These are phyloP conservation scores for Nixonia krombeini DNA, from an alignment of 1,140 invertebrate species.

Conservation along the genomic window DNA sequence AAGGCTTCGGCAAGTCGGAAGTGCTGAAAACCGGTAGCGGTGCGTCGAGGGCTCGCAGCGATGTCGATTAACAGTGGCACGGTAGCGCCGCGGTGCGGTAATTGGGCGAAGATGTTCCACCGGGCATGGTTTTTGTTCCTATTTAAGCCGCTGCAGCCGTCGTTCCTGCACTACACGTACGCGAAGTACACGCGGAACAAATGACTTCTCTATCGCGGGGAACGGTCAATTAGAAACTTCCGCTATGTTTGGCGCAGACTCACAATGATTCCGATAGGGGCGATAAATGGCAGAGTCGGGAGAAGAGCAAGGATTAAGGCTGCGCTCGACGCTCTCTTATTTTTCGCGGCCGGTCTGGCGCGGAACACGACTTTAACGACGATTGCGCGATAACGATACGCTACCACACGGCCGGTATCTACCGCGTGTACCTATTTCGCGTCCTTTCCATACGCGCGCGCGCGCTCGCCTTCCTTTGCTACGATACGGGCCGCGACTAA, in stretches of 20 bases:
- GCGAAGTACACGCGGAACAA: slow-evolving; percentile 22
- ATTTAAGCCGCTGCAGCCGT: too few relatives aligned
- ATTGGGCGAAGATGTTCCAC: too few relatives aligned
- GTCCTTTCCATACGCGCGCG: slow-evolving; percentile 14
- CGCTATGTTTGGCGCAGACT: slow-evolving; percentile 19
- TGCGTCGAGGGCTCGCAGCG: too few relatives aligned
- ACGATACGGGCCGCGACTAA: slow-evolving; percentile 24
- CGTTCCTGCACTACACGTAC: too few relatives aligned
- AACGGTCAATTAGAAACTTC: slow-evolving; percentile 28
- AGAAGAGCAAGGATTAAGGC: slow-evolving; percentile 44
- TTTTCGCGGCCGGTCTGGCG: slow-evolving; percentile 32
- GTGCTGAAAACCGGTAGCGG: too few relatives aligned
- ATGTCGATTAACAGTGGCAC: too few relatives aligned
- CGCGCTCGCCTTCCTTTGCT: slow-evolving; percentile 15
- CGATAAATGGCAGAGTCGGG: slow-evolving; percentile 36
- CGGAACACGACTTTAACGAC: slow-evolving; percentile 37
- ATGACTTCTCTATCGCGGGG: slow-evolving; percentile 15
- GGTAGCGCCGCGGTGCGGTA: too few relatives aligned
- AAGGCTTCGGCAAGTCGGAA: too few relatives aligned
- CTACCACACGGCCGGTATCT: slow-evolving; percentile 25
- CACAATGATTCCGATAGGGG: slow-evolving; percentile 41
- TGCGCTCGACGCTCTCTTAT: slow-evolving; percentile 33
- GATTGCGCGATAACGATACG: slow-evolving; percentile 46
- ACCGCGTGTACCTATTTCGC: slow-evolving; percentile 27
- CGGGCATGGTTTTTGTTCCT: too few relatives aligned